Base-by-base conservation (phyloP, 92 coral and sea anemone species). In the Umimayanthus kanabou region DNA sequence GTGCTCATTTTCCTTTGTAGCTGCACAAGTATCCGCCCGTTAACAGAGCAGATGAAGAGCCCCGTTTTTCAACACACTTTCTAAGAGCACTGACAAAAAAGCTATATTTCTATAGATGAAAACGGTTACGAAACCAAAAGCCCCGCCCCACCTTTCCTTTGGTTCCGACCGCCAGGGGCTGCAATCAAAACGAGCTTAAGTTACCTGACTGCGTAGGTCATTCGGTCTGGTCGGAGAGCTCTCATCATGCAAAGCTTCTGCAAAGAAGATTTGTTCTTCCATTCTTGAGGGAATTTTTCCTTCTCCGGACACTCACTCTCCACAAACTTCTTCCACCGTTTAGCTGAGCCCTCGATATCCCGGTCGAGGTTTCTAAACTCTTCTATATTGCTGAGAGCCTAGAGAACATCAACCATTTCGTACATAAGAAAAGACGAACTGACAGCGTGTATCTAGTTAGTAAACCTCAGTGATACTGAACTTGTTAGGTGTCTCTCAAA, bases 291-390 rank as follows among this genome's bases (percentile, higher is more conserved):
- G 91, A 97, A 97, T 47, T 97, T 97, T 85, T 97, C 99, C 89
- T 97, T 97, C 92, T 97, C 99, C 5, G 99, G 99, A 83, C 99
- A 97, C 76, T 97, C 99, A 80, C 99, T 97, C 85, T 97, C 99
- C 81, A 95, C 99, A 81, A 97, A 97, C 92, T 97, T 97, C 92
- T 97, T 97, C 99, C 99, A 97, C 74, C 99, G 92, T 80, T 97
- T 97, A 87, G 99, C 99, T 0, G 99, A 97, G 39, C 99, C 99
- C 87, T 97, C 99, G 57, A 97, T 97, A 80, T 97, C 99, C n/a
- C 99, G 90, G 92, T 97, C 99, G 78, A 97, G 93, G 84, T 97
- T 97, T 53, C 99, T 95, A 89, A 95, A 97, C 88, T 97, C 99
- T 84, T 97, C 99, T 94, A 97, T 90, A 84, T 85, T 91, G 79